Evolutionary conservation across 2,113 vertebrate species (phyloP), one percentile per base, ranked within the genome.

Genomic region (Ceyx margarethae): DNA sequence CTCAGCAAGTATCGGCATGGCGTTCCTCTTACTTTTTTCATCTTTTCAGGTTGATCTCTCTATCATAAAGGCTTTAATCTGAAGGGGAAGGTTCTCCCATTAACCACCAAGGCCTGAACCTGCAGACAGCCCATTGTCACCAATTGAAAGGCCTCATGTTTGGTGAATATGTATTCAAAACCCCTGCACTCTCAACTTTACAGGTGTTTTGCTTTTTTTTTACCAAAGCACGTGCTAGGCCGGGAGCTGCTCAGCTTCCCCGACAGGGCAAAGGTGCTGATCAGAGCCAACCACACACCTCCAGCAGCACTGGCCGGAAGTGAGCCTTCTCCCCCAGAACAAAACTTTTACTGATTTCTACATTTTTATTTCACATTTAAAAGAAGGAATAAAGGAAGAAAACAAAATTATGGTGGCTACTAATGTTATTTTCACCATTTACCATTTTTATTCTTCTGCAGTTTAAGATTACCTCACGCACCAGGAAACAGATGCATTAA

Each of bases 1-100:
- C 15, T 0, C 2, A n/a, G 17, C n/a, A 35, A 26, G 14, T 3
- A 5, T 0, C 26, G 54, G 14, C 4, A 9, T 26, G 28, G 21
- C 1, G 2, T 40, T 68, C 23, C 48, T 60, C 37, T 28, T 28
- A 25, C 26, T 35, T 25, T 33, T 45, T 11, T 26, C 14, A 16
- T 10, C 28, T 75, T 64, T 45, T 19, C 22, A 61, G 8, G 9
- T 18, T 50, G 45, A 37, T 57, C 22, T 78, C 16, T 45, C 48
- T 2, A 15, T 42, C 5, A 4, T 4, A 5, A 11, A 62, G 17
- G 14, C 31, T 86, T 17, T 45, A 13, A 76, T 51, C 43, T 31
- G 69, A 53, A 73, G 21, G 37, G 18, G 22, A 84, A 75, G 5
- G 6, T 20, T 61, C 5, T 8, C 11, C 9, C 19, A 4, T 29